A percentile compares a stretch with the other conserved stretches of the same genome.
Evolutionary conservation across 2,113 vertebrate species (phyloP).

Genomic region (Semnornis frantzii): DNA sequence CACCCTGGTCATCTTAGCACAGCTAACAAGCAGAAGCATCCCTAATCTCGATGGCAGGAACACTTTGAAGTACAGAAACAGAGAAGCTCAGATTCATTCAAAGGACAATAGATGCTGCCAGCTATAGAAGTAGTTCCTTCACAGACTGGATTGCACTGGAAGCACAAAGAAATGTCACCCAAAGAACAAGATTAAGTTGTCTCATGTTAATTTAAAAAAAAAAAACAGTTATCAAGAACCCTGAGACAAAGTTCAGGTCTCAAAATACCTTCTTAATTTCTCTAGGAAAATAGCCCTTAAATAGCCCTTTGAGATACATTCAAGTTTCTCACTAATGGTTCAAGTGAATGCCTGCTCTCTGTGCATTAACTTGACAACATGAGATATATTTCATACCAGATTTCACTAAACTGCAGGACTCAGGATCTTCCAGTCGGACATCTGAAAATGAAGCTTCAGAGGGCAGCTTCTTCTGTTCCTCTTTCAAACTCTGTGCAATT

Average conservation of each 20-base stretch:
- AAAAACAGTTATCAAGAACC: not conserved
- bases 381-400: conserved; percentile 74
- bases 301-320: not conserved
- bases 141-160: not conserved
- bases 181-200: not conserved
- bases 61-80: not conserved
- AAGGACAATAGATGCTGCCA: not conserved
- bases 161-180: not conserved
- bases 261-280: not conserved
- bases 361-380: not conserved
- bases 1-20: not conserved
- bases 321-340: not conserved
- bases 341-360: not conserved
- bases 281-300: not conserved
- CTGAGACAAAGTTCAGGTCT: not conserved
- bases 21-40: not conserved
- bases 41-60: not conserved
- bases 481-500: conserved; percentile 97
- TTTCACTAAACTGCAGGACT: conserved; percentile 79
- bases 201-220: not conserved
- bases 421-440: conserved; percentile 85
- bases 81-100: not conserved
- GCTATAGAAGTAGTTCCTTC: not conserved
- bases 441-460: conserved; percentile 87
- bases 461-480: conserved; percentile 87